Evolutionary conservation across 2,797 vertebrate species (phyloP).

Genomic region (Salmo trutta): DNA sequence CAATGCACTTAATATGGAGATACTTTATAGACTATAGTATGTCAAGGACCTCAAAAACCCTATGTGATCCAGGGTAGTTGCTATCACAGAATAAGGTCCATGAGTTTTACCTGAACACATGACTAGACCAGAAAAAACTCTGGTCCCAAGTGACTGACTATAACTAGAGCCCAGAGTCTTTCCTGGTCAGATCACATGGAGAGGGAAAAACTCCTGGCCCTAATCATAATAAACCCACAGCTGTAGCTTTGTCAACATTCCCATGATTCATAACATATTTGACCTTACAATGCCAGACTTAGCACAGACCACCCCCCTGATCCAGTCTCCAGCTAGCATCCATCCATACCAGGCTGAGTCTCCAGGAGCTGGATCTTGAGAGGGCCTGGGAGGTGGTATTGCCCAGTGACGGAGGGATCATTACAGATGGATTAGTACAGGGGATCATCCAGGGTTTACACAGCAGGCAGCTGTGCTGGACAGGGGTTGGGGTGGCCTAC

Average conservation of each 20-base stretch:
- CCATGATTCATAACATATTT: not conserved
- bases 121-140: no score
- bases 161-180: not conserved
- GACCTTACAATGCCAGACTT: not conserved
- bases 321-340: not conserved
- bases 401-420: constrained; percentile 48
- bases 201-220: not conserved
- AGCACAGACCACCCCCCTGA: not conserved
- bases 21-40: no score
- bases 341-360: constrained; percentile 12
- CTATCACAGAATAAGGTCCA: no score
- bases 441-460: constrained; percentile 65
- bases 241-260: not conserved
- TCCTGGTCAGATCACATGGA: not conserved
- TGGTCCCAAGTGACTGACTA: not conserved
- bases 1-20: no score
- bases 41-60: no score
- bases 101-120: no score
- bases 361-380: constrained; percentile 30
- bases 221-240: not conserved
- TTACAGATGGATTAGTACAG: constrained; percentile 69
- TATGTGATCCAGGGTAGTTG: no score
- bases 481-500: constrained; percentile 34
- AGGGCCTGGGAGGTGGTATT: constrained; percentile 16
- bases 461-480: constrained; percentile 70